A percentile compares a stretch with the other conserved stretches of the same genome.
Conservation (phyloP, 64 coral and sea anemone genomes). For the Montipora capricornis region DNA sequence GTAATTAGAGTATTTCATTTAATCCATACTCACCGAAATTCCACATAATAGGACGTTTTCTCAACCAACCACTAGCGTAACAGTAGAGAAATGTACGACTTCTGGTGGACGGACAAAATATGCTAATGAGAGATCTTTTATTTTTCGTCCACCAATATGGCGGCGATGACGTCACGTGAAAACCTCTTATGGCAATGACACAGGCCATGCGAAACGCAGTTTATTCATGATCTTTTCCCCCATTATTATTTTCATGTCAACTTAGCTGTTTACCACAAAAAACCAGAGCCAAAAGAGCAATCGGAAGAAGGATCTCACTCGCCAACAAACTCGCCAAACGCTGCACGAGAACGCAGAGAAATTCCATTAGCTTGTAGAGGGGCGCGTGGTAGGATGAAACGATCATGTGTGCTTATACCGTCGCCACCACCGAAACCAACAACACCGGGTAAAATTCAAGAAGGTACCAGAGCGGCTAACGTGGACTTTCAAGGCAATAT, state of each 20-base stretch:
- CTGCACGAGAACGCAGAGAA: constrained; percentile 54
- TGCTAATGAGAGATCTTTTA: no score
- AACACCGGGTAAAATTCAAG: constrained; percentile 6
- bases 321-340: not conserved
- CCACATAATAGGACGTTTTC: no score
- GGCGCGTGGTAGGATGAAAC: constrained; percentile 32
- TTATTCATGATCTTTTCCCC: not conserved
- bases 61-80: no score
- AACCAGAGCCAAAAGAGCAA: not conserved
- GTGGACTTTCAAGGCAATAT: constrained; percentile 73
- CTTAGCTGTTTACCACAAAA: constrained; percentile 61
- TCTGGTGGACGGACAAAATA: no score
- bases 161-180: no score
- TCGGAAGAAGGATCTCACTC: not conserved
- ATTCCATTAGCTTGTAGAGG: constrained; percentile 43
- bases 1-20: no score
- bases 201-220: not conserved
- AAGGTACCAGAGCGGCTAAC: constrained; percentile 41
- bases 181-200: not conserved
- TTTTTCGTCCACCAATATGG: no score
- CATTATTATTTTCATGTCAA: not conserved
- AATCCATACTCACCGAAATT: no score
- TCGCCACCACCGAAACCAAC: constrained; percentile 79
- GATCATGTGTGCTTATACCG: constrained; percentile 91
- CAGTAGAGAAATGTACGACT: no score